Conservation (phyloP, 2,888 invertebrate species). For the Acanthosepion lycidas region DNA sequence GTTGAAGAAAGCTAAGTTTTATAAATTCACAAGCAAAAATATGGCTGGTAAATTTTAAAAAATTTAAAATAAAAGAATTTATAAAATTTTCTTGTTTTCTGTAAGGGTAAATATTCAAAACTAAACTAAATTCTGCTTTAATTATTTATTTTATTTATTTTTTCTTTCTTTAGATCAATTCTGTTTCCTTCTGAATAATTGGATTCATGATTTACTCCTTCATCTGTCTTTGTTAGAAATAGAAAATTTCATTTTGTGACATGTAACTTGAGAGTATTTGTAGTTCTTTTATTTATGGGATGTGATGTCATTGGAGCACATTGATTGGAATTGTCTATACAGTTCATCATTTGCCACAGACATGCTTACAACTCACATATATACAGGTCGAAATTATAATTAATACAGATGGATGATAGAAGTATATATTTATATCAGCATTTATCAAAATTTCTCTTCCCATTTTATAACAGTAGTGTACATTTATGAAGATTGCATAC, state of each 20-base stretch:
- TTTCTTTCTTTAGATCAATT: neutral
- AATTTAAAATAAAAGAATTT: too few relatives aligned
- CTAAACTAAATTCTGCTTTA: neutral
- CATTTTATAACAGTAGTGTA: neutral
- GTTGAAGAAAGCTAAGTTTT: too few relatives aligned
- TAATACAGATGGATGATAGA: neutral
- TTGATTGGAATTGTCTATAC: neutral
- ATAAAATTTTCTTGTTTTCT: neutral
- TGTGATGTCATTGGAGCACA: neutral
- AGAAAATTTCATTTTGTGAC: neutral
- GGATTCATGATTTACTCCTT: neutral
- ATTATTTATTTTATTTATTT: neutral
- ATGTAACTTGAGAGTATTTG: neutral
- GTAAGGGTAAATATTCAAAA: neutral
- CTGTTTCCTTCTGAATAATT: neutral
- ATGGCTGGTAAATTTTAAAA: too few relatives aligned
- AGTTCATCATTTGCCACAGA: neutral
- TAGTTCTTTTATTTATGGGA: neutral
- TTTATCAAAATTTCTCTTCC: neutral
- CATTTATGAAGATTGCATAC: neutral
- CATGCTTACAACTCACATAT: neutral
- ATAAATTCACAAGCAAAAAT: too few relatives aligned
- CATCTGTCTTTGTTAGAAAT: slow-evolving; percentile 2
- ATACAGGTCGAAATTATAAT: neutral
- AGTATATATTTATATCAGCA: neutral